Percentiles rank a stretch among this genome's conserved stretches.
Evolutionary conservation across 2,797 vertebrate species (phyloP).

Genomic region (Pseudotriccus pelzelni): DNA sequence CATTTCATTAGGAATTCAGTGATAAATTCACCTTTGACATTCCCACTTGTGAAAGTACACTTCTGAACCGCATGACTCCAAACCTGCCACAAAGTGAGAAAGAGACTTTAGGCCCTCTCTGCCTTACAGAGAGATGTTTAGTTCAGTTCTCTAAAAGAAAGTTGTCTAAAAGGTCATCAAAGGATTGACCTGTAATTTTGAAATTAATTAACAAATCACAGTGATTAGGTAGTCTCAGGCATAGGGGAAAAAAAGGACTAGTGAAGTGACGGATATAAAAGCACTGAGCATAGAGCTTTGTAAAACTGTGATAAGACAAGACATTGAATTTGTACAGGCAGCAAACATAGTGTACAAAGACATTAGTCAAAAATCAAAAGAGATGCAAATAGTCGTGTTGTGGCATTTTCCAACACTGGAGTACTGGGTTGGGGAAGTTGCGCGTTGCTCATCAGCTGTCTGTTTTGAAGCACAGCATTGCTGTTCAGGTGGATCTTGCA

Average conservation of each 20-base stretch:
- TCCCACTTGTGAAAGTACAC: accelerated
- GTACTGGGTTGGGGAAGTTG: accelerated
- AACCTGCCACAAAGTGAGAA: not conserved
- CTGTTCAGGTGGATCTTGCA: not conserved
- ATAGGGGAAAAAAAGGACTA: accelerated
- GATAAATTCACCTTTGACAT: not conserved
- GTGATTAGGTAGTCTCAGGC: not conserved
- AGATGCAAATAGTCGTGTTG: not conserved
- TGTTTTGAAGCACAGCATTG: not conserved
- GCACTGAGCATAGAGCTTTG: not conserved
- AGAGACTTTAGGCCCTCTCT: not conserved
- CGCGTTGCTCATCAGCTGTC: accelerated
- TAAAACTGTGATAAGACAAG: not conserved
- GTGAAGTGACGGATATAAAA: not conserved
- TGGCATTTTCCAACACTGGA: not conserved
- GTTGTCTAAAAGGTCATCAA: not conserved
- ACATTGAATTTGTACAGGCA: not conserved
- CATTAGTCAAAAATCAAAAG: not conserved
- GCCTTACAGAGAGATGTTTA: not conserved
- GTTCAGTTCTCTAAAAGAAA: not conserved
- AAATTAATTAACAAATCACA: not conserved
- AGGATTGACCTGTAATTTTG: not conserved
- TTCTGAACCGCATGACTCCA: not conserved
- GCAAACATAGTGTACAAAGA: not conserved
- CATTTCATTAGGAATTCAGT: not conserved